Percentiles rank a stretch among this genome's conserved stretches.
Conservation (phyloP, 2,113 vertebrate genomes). For the Lycaon pictus region DNA sequence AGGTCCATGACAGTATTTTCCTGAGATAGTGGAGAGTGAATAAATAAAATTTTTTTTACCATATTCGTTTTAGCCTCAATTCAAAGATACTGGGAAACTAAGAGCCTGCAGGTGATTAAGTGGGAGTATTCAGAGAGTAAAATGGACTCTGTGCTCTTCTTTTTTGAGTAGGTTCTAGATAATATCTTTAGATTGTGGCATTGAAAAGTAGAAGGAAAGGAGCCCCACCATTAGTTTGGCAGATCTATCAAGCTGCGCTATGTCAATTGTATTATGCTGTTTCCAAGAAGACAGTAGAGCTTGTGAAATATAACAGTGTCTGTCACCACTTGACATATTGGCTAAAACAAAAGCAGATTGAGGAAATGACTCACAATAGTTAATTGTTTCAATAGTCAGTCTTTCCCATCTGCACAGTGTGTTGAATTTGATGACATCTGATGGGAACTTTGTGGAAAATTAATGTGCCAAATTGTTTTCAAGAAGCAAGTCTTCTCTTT, state of each 20-base stretch:
- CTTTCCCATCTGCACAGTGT: constrained; percentile 78
- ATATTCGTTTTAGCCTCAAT: constrained; percentile 49
- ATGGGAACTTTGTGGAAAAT: constrained; percentile 75
- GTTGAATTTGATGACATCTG: constrained; percentile 76
- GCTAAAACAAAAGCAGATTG: constrained; percentile 76
- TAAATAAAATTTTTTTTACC: constrained; percentile 1
- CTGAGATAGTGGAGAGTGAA: constrained; percentile 28
- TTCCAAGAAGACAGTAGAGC: constrained; percentile 75
- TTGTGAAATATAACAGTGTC: constrained; percentile 62
- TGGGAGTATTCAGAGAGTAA: constrained; percentile 21
- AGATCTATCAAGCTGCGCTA: constrained; percentile 71
- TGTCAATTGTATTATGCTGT: constrained; percentile 63
- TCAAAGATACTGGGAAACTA: constrained; percentile 44
- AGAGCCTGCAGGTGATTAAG: constrained; percentile 50
- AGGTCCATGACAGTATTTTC: neutral
- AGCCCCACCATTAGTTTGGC: constrained; percentile 24
- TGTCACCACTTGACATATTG: constrained; percentile 68
- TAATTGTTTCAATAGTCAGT: constrained; percentile 72
- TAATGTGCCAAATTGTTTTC: constrained; percentile 37
- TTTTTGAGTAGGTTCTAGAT: constrained; percentile 57
- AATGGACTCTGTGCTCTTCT: constrained; percentile 23
- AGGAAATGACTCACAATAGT: constrained; percentile 76
- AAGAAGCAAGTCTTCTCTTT: constrained; percentile 47
- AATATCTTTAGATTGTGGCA: constrained; percentile 65
- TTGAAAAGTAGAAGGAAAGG: constrained; percentile 62